These are phyloP conservation scores for Amphilophus citrinellus DNA, from an alignment of 2,113 vertebrate species.

Conservation along the genomic window DNA sequence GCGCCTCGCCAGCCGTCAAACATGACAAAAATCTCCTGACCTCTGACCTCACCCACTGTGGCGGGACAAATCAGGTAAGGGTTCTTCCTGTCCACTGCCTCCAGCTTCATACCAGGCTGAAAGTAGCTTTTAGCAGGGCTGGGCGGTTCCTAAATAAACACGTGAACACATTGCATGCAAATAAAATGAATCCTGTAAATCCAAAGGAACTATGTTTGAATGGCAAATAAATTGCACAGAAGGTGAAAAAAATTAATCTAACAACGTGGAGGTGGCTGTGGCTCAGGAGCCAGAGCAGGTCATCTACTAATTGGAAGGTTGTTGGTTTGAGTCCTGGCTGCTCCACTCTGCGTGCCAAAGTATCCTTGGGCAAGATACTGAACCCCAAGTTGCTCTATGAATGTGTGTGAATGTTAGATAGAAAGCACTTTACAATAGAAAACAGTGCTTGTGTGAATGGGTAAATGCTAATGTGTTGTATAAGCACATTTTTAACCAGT, in stretches of 20 bases:
- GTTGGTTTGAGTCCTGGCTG: no score
- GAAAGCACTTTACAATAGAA: no score
- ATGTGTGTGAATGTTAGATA: no score
- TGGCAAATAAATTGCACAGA: neutral
- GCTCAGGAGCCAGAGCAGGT: no score
- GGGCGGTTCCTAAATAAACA: constrained; percentile 86
- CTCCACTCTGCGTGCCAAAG: no score
- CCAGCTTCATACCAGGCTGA: constrained; percentile 95
- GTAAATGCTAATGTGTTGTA: no score
- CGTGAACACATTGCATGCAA: neutral
- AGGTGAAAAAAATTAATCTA: neutral
- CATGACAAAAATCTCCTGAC: constrained; percentile 92
- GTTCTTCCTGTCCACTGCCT: constrained; percentile 96
- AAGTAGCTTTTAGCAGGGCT: constrained; percentile 89
- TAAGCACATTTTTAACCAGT: neutral
- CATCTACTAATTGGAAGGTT: no score
- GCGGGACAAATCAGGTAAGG: constrained; percentile 96
- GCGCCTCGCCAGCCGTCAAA: constrained; percentile 96
- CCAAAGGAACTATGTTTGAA: neutral
- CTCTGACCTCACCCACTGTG: constrained; percentile 91
- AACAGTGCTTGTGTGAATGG: no score
- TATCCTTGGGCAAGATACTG: no score
- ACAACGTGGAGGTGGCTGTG: no score
- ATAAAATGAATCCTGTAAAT: neutral
- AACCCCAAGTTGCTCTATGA: no score